Conservation (phyloP, 2,888 invertebrate species). For the Pycnomerus fuliginosus region DNA sequence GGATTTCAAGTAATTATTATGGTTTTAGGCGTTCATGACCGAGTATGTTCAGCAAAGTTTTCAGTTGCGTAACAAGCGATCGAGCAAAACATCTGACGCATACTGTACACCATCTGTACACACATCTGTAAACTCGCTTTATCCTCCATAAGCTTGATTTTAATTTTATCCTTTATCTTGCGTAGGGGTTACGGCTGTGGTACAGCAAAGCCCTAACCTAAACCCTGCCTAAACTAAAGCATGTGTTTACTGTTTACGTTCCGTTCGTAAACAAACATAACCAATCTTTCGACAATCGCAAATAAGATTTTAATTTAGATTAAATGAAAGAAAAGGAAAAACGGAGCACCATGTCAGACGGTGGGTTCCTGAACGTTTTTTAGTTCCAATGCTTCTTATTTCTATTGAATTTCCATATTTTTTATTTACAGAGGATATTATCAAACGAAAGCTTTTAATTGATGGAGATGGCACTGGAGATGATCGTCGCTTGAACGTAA, state of each 20-base stretch:
- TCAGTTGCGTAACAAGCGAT: too few relatives aligned
- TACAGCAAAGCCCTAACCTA: constrained; percentile 4
- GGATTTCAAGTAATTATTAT: too few relatives aligned
- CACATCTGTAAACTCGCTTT: too few relatives aligned
- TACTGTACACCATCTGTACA: too few relatives aligned
- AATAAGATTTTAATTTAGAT: not conserved
- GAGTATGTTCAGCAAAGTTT: too few relatives aligned
- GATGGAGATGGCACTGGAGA: constrained; percentile 98
- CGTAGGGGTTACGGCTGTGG: too few relatives aligned
- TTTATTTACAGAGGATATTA: constrained; percentile 80
- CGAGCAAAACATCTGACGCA: too few relatives aligned
- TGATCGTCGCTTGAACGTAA: constrained; percentile 82
- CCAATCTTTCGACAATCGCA: not conserved
- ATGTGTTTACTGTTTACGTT: too few relatives aligned
- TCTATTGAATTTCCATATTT: not conserved
- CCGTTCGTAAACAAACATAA: constrained; percentile 5
- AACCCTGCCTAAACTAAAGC: too few relatives aligned
- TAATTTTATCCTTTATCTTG: too few relatives aligned
- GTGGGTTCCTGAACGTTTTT: constrained; percentile 2
- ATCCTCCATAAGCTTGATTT: too few relatives aligned
- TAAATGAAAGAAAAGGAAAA: constrained; percentile 16
- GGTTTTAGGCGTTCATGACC: too few relatives aligned
- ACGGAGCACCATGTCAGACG: constrained; percentile 12
- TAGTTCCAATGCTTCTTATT: not conserved
- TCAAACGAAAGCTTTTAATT: constrained; percentile 84